Evolutionary conservation across 1,140 invertebrate species (phyloP).

Genomic region (Tetramorium simillimum): DNA sequence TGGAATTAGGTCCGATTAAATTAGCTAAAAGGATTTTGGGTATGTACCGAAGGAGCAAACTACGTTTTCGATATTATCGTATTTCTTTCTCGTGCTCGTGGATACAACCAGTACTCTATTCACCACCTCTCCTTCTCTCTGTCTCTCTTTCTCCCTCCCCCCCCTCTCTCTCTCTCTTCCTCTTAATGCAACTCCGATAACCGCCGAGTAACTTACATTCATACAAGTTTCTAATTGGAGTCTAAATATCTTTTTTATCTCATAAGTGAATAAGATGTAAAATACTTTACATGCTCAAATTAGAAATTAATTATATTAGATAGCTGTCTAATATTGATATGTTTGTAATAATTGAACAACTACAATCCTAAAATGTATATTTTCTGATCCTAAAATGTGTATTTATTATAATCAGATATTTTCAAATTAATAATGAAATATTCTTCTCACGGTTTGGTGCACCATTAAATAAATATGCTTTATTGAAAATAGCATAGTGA

Average conservation of each 20-base stretch:
- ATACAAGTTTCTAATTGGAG: background rate
- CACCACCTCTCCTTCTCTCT: background rate
- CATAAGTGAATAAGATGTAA: background rate
- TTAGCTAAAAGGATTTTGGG: constrained; percentile 74
- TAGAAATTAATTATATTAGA: background rate
- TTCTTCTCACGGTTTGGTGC: background rate
- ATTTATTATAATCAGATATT: background rate
- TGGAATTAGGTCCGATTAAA: constrained; percentile 74
- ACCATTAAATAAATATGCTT: background rate
- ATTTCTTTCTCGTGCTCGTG: constrained; percentile 44
- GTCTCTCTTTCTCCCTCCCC: no score
- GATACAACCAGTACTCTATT: constrained; percentile 8
- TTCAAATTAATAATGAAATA: background rate
- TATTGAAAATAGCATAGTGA: background rate
- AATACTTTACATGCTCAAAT: background rate
- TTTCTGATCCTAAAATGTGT: background rate
- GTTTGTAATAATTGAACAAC: background rate
- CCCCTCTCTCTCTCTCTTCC: background rate
- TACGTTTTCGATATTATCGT: constrained; percentile 65
- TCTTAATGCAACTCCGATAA: constrained; percentile 4
- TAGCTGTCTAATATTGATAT: no score
- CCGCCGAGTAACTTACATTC: background rate
- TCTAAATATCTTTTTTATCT: background rate
- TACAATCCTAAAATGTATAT: background rate
- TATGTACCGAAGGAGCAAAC: constrained; percentile 51